Evolutionary conservation across 2,113 vertebrate genomes (phyloP), one percentile per base, ranked within the genome.

Genomic region (Pseudolaguvia tuberculata): DNA sequence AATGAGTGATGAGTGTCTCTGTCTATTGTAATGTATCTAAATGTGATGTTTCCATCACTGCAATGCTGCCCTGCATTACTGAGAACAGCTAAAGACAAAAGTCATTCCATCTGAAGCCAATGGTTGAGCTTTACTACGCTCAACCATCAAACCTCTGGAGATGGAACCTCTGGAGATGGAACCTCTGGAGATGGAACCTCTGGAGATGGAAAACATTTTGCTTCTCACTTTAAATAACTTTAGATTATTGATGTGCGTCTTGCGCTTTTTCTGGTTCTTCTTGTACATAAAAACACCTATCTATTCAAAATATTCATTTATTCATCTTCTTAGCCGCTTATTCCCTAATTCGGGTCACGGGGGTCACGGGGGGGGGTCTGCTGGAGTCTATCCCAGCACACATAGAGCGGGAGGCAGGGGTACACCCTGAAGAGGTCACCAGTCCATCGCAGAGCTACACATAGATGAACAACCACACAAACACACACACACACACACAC

Each of bases 101-200:
- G 11, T 1, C 13, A 51, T 23, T 31, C 11, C 21, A 52, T n/a
- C 8, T 4, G 27, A 27, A 68, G 51, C 29, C 35, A 13, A 23
- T 35, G 67, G 29, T 63, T 63, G 11, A 63, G 18, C 31, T 42
- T 63, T 12, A 63, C 12, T 63, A n/a, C n/a, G n/a, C n/a, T n/a
- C n/a, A n/a, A n/a, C n/a, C n/a, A n/a, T n/a, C n/a, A n/a, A 7
- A 42, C 12, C 2, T 20, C 21, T 20, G 39, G 39, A 2, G 66
- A 68, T 68, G 25, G 20, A 7, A 42, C 12, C 2, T 20, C 21
- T 20, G 39, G 39, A 2, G 66, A 68, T 68, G 25, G 20, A 7
- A 42, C 12, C 2, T 20, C 21, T 20, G 39, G 39, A 2, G 66
- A 68, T 68, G 25, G 20, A 7, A 17, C 7, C 23, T 18, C 63